Percentiles rank a stretch among this genome's conserved stretches.
Evolutionary conservation across 2,113 vertebrate species (phyloP).

Genomic region (Spea multiplicata): DNA sequence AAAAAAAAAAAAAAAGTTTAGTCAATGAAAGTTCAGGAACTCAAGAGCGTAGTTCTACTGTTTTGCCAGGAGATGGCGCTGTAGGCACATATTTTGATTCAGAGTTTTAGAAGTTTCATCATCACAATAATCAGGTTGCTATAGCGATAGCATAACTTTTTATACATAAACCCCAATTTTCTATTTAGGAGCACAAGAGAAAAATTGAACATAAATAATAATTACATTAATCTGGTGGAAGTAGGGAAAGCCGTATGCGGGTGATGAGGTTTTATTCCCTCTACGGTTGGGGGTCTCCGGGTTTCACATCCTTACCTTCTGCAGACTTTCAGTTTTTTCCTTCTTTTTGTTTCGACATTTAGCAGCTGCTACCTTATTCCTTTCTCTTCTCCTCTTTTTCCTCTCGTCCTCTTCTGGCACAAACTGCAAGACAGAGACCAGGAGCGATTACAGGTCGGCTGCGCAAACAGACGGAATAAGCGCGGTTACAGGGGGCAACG

Average conservation of each 20-base stretch:
- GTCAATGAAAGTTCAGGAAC: no score
- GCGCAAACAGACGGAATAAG: no score
- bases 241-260: no score
- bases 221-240: no score
- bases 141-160: neutral
- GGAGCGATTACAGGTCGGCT: no score
- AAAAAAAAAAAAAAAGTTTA: neutral
- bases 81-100: neutral
- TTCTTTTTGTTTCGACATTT: conserved; percentile 98
- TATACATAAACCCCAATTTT: neutral
- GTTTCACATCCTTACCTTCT: conserved; percentile 74
- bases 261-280: no score
- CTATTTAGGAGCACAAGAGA: neutral
- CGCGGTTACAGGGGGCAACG: no score
- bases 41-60: neutral
- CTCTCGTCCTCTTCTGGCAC: conserved; percentile 80
- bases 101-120: no score
- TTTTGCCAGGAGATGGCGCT: neutral
- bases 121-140: neutral
- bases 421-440: conserved; percentile 56
- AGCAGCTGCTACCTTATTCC: conserved; percentile 94
- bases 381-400: conserved; percentile 86
- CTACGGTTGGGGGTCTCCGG: no score
- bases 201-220: neutral
- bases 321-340: conserved; percentile 89